Percentiles rank a stretch among this genome's conserved stretches.
phyloP scores from a whole-genome alignment of 2,888 invertebrate species.

The Melinopterus prodromus region DNA sequence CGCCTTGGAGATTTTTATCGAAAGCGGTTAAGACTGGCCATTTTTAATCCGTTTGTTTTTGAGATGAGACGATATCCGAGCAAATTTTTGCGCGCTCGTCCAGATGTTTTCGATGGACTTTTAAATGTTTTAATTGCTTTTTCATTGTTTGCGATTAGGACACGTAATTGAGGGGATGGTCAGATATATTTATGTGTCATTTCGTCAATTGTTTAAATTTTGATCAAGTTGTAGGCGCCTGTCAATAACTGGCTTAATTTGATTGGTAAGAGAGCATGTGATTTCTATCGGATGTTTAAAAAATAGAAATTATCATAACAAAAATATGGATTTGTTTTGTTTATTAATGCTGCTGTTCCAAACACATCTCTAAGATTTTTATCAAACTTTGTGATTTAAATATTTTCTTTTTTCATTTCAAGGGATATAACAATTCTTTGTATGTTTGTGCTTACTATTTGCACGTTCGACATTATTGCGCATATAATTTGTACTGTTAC shows the following conservation, averaged over 20 bases:
- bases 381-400: too few species aligned
- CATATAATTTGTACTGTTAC: too few species aligned
- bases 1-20: not conserved
- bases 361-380: too few species aligned
- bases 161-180: not conserved
- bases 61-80: not conserved
- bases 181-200: not conserved
- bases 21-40: not conserved
- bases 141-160: not conserved
- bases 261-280: not conserved
- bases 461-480: too few species aligned
- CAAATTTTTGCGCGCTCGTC: not conserved
- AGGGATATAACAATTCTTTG: too few species aligned
- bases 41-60: conserved; percentile 4
- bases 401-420: too few species aligned
- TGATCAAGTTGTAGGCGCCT: not conserved
- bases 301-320: not conserved
- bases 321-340: too few species aligned
- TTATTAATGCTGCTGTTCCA: too few species aligned
- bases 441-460: too few species aligned
- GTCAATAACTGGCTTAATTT: not conserved
- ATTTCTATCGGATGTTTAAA: not conserved
- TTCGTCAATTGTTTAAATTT: not conserved
- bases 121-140: conserved; percentile 4
- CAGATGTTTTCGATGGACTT: not conserved